These are phyloP conservation scores for Spatulosminthurus flaviceps DNA, from an alignment of 2,888 invertebrate species.

Conservation along the genomic window DNA sequence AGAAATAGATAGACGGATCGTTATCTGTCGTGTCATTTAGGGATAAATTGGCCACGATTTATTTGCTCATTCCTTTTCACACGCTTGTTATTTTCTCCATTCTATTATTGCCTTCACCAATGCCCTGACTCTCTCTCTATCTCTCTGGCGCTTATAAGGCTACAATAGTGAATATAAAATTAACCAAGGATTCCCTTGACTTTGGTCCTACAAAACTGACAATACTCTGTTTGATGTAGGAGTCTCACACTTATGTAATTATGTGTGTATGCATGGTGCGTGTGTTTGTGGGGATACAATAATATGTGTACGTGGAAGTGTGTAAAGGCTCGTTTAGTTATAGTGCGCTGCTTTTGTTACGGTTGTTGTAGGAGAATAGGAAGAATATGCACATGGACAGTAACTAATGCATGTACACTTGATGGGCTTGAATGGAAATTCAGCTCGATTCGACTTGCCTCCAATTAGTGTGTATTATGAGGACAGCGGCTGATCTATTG, in stretches of 20 bases:
- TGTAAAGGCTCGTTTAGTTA: too few species aligned
- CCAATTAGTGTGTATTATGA: conserved; percentile 45
- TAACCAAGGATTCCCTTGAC: background rate
- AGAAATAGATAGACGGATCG: conserved; percentile 49
- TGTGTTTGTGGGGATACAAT: too few species aligned
- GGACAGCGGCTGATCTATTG: conserved; percentile 20
- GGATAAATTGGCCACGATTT: conserved; percentile 56
- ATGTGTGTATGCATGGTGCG: too few species aligned
- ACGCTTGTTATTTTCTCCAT: conserved; percentile 49
- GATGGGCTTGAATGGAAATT: conserved; percentile 8
- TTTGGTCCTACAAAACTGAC: background rate
- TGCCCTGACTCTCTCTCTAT: conserved; percentile 18
- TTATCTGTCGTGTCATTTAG: conserved; percentile 55
- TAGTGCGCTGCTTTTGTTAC: too few species aligned
- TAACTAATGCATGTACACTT: background rate
- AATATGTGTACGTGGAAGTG: too few species aligned
- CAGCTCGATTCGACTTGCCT: conserved; percentile 40
- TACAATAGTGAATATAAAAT: conserved; percentile 36
- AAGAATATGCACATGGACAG: conserved; percentile 1
- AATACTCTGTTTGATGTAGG: background rate
- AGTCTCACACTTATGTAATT: background rate
- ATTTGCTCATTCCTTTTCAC: conserved; percentile 53
- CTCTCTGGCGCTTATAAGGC: too few species aligned
- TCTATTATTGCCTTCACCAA: conserved; percentile 40
- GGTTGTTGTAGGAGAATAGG: conserved; percentile 12